Evolutionary conservation across 2,888 invertebrate genomes (phyloP).

Genomic region (Trimorus sp.): DNA sequence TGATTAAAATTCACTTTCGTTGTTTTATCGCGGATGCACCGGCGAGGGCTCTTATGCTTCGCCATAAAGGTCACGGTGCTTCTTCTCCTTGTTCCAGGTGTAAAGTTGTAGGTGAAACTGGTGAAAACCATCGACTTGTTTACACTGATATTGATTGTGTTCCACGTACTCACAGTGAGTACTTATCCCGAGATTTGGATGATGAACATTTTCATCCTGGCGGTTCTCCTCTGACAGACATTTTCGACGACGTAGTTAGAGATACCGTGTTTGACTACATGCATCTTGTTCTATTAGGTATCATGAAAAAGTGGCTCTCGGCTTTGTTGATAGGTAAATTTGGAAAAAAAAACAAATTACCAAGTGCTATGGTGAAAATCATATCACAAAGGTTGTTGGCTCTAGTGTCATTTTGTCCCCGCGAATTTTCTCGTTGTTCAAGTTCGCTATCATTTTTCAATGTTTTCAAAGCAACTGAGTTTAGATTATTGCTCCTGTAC

Average conservation of each 20-base stretch:
- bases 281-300: constrained; percentile 25
- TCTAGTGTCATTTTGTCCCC: constrained; percentile 8
- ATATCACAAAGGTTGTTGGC: background rate
- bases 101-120: constrained; percentile 2
- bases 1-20: background rate
- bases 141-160: background rate
- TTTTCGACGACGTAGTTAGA: constrained; percentile 30
- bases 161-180: constrained; percentile 28
- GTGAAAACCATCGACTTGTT: background rate
- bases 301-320: constrained; percentile 18
- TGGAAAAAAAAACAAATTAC: too few species aligned
- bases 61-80: constrained; percentile 2
- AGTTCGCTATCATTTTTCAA: constrained; percentile 10
- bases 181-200: background rate
- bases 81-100: constrained; percentile 17
- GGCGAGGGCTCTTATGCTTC: constrained; percentile 10
- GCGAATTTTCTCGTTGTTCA: constrained; percentile 31
- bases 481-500: constrained; percentile 68
- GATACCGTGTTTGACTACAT: constrained; percentile 39
- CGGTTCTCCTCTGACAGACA: background rate
- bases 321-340: constrained; percentile 4
- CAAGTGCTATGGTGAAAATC: background rate
- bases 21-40: constrained; percentile 2
- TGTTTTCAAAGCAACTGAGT: constrained; percentile 70
- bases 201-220: constrained; percentile 26